Base-by-base conservation (phyloP, 2,113 vertebrate species). In the Ceratotherium simum region DNA sequence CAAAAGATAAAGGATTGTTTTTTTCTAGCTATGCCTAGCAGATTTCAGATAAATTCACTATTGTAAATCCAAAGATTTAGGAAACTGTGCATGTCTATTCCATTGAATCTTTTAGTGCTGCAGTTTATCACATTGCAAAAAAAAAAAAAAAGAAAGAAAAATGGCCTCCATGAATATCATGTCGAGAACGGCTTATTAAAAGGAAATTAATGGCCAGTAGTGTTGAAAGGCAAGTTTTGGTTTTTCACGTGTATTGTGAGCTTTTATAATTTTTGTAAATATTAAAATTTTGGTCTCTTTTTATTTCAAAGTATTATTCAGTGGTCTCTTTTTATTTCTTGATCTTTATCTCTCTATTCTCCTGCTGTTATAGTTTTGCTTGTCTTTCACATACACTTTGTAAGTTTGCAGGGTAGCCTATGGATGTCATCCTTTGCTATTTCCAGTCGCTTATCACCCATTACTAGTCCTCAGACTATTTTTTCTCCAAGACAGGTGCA, bases 11-110 rank as follows among this genome's bases (percentile, higher is more conserved):
- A 56, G 64, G 14, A 48, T 94, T 76, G 27, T 1, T 69, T 39
- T 78, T 83, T 33, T 17, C 14, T 75, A 96, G 9, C 42, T 67
- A 33, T 72, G 29, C 93, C n/a, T 87, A 78, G 36, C 21, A 95
- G 56, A 94, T 39, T 83, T 94, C 79, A 95, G 33, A 87, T 95
- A 95, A 95, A 97, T 79, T 91, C 29, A 81, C 29, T 95, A 29
- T 60, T 96, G 11, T 95, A 97, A 91, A 81, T 80, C 23, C 31
- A 76, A 11, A 86, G 70, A 79, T 87, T 87, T 82, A 93, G 90
- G 94, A 81, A 90, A 92, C 31, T 76, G 5, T 92, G 16, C 36
- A 33, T 80, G 18, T 56, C 39, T 93, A 18, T 91, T 46, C 10
- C 42, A 65, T 62, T 94, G 70, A 95, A 39, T 51, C 39, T 94